Evolutionary conservation across 2,888 invertebrate species (phyloP).

Genomic region (Myathropa florea): DNA sequence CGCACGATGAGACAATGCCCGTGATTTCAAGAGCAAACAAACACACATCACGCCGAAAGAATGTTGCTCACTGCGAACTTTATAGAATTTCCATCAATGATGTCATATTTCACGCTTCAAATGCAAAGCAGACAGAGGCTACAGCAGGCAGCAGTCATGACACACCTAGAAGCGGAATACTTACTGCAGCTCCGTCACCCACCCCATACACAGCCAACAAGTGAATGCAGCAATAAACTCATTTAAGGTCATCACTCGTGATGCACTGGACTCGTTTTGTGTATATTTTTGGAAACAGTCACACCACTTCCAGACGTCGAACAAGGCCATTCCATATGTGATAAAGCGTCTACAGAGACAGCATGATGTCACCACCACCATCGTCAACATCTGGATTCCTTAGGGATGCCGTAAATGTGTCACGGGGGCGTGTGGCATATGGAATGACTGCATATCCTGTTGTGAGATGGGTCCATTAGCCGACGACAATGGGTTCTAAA

Average conservation of each 20-base stretch:
- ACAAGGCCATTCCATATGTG: neutral
- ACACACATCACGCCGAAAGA: neutral
- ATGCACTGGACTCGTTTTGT: neutral
- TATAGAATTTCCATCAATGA: neutral
- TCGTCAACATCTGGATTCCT: neutral
- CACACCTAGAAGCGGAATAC: neutral
- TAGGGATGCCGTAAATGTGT: neutral
- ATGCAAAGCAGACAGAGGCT: neutral
- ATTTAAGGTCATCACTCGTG: neutral
- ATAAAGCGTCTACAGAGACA: neutral
- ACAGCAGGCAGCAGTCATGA: neutral
- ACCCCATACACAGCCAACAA: neutral
- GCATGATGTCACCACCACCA: neutral
- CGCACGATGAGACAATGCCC: neutral
- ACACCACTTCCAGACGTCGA: neutral
- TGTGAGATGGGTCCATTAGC: neutral
- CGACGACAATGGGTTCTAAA: neutral
- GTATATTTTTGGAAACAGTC: neutral
- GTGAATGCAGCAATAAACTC: neutral
- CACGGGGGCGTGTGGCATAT: neutral
- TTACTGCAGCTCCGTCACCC: neutral
- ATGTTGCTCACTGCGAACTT: neutral
- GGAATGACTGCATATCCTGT: neutral
- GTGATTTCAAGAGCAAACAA: neutral
- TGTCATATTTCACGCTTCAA: neutral